Evolutionary conservation across 2,797 vertebrate genomes (phyloP), one percentile per base, ranked within the genome.

Genomic region (Cuniculus paca): DNA sequence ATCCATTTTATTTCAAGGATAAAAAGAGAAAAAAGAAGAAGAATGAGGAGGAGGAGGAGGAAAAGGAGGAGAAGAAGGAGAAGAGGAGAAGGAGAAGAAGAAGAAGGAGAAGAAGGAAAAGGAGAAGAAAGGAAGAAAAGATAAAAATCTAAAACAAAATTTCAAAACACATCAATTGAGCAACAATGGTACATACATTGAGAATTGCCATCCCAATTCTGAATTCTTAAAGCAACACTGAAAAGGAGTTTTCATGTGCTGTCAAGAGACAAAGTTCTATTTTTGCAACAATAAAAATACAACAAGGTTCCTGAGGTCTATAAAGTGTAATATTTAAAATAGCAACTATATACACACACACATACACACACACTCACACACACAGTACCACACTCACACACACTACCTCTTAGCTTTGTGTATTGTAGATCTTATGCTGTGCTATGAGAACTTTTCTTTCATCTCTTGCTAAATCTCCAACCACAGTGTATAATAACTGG

Each of bases 391-490:
- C 2, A 87, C 36, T 34, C 5, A 45, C 22, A 54, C 16, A 4
- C 10, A n/a, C 1, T 74, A 39, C 3, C 42, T 65, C 22, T n/a
- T 54, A 74, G 4, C 24, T 58, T 50, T 48, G 1, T 70, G 17
- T 6, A n/a, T 52, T 22, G 0, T 42, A 36, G 28, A 48, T 2
- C 28, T 77, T 2, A 22, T 4, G 56, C 2, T 74, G 36, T n/a
- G 20, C 24, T 24, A 9, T 6, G n/a, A 65, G 2, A 39, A 8
- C 0, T 36, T 87, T 31, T 54, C 8, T 36, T 79, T 31, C 26
- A 3, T 60, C 52, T 36, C 12, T 17, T 39, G 1, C 12, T 60
- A 14, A 14, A 56, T 50, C 20, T 75, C 42, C 34, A 56, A 8
- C 2, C 11, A 34, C 13, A 60, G 2, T 1, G 4, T 17, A 36